Base-by-base conservation (phyloP, 1,140 invertebrate genomes). In the Anastrepha obliqua region DNA sequence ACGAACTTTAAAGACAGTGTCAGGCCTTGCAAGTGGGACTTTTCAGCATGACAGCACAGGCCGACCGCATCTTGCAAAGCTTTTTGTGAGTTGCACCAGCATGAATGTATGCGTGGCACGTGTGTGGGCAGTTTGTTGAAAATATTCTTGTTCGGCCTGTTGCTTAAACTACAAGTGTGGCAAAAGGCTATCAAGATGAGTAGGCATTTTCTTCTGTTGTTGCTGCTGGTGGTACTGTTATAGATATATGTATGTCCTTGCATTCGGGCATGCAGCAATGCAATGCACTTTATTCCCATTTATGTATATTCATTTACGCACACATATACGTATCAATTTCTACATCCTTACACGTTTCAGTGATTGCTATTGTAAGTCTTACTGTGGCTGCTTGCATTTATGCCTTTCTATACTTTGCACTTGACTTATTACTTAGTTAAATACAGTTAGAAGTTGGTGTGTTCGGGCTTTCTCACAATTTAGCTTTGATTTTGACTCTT, bases 341-440 rank as follows among this genome's bases (percentile, higher is more conserved):
- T 70, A 55, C 6, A 55, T 55, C 6, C 42, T 74, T 17, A 4
- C 64, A 65, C 20, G 8, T 47, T 13, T 42, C 0, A 5, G 47
- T 55, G 29, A 29, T 55, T 67, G 64, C 29, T 67, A 81, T 81
- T 81, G 20, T 74, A 15, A 55, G 74, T 55, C 74, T 81, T 81
- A 47, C 74, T 47, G 39, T 42, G 67, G 47, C 0, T 81, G 74
- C 51, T 55, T 55, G 51, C 51, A 55, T 55, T 55, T 55, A 6
- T 55, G 51, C 51, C 51, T 55, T 11, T 8, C 51, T 55, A 55
- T 9, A 81, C 74, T 81, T 81, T 81, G 29, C 74, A 81, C 47
- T 81, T 81, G 42, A 81, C 74, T 81, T 81, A 81, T 81, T 29
- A 29, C 29, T 29, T 81, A 81, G 74, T 81, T 81, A 81, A 81